A percentile compares a stretch with the other conserved stretches of the same genome.
These are phyloP conservation scores for Chloroclystis v-ata DNA, from an alignment of 2,888 invertebrate genomes.

Conservation along the genomic window DNA sequence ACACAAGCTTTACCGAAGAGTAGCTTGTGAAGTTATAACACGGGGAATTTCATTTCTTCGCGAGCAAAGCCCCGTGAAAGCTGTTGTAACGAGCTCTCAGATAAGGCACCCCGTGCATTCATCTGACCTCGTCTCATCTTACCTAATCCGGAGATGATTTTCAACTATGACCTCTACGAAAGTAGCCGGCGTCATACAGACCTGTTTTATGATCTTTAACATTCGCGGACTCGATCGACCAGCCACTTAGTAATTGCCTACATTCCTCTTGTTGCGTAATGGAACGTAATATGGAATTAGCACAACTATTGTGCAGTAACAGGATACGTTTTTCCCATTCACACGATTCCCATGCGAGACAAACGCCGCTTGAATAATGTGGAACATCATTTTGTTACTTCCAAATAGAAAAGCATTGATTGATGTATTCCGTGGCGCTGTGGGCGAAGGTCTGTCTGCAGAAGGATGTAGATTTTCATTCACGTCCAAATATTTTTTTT, in stretches of 20 bases:
- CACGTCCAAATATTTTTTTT: too few species aligned
- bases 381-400: too few species aligned
- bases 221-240: constrained; percentile 20
- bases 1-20: too few species aligned
- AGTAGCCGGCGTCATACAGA: constrained; percentile 31
- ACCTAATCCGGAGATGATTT: constrained; percentile 39
- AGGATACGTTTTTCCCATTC: background rate
- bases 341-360: background rate
- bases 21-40: too few species aligned
- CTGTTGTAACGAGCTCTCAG: too few species aligned
- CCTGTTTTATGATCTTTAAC: constrained; percentile 21
- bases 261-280: constrained; percentile 10
- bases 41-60: too few species aligned
- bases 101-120: background rate
- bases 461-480: too few species aligned
- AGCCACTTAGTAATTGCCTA: constrained; percentile 12
- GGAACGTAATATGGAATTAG: background rate
- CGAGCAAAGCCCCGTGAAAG: too few species aligned
- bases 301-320: background rate
- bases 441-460: too few species aligned
- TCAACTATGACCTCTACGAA: constrained; percentile 53
- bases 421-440: too few species aligned
- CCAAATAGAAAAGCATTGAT: too few species aligned
- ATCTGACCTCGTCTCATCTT: constrained; percentile 33
- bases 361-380: too few species aligned